A percentile compares a stretch with the other conserved stretches of the same genome.
phyloP scores from a whole-genome alignment of 2,888 invertebrate genomes.

The Helobdella robusta region DNA sequence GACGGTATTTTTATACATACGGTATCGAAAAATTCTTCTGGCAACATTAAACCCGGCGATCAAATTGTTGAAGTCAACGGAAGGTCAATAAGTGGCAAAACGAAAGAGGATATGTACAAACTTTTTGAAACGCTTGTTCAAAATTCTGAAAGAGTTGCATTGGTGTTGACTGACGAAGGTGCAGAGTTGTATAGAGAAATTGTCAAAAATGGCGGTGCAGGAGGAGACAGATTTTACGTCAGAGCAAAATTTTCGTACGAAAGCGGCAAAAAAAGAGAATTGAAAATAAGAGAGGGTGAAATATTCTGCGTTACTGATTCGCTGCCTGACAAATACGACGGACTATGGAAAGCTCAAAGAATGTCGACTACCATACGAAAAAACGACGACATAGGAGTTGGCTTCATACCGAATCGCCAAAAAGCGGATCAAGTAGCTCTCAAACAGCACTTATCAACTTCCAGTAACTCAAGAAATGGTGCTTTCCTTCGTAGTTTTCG shows the following conservation, averaged over 20 bases:
- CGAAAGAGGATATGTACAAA: conserved; percentile 31
- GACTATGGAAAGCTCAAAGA: conserved; percentile 33
- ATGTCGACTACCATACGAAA: conserved; percentile 21
- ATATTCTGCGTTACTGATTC: conserved; percentile 35
- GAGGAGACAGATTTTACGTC: conserved; percentile 34
- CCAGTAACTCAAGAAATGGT: conserved; percentile 23
- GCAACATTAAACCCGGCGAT: conserved; percentile 32
- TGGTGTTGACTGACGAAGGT: conserved; percentile 22
- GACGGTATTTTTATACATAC: conserved; percentile 34
- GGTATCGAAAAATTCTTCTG: conserved; percentile 29
- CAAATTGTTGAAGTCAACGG: conserved; percentile 33
- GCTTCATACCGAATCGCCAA: conserved; percentile 33
- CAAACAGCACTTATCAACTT: conserved; percentile 18
- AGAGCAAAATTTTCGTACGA: conserved; percentile 32
- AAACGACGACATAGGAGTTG: conserved; percentile 27
- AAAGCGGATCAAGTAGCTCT: conserved; percentile 34
- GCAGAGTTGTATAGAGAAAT: conserved; percentile 28
- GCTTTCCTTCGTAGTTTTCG: conserved; percentile 32
- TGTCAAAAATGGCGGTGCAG: conserved; percentile 30
- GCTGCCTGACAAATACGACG: conserved; percentile 32
- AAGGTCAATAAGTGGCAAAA: conserved; percentile 24
- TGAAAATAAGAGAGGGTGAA: conserved; percentile 33
- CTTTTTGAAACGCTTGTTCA: conserved; percentile 5
- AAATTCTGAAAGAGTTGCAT: conserved; percentile 17
- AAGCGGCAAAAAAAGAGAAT: conserved; percentile 27